Evolutionary conservation across 2,797 vertebrate genomes (phyloP).

Genomic region (Melanotaenia boesemani): DNA sequence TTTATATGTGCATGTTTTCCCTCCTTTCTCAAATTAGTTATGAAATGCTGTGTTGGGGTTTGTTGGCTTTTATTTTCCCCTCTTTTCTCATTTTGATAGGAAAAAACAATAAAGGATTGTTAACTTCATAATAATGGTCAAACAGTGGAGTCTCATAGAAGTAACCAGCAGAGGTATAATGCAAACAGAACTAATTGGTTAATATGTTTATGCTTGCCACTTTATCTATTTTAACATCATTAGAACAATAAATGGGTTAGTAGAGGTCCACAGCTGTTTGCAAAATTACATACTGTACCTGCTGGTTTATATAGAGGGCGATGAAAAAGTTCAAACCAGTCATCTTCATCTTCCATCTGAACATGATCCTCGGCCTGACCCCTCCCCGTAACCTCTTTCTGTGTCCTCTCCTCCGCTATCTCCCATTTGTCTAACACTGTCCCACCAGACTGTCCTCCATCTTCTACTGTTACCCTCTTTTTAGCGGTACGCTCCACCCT

Average conservation of each 20-base stretch:
- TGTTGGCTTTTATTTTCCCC: no score
- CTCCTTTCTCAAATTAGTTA: no score
- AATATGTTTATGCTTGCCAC: slow-evolving; percentile 15
- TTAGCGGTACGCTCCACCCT: slow-evolving; percentile 35
- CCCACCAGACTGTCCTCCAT: slow-evolving; percentile 15
- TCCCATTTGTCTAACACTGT: slow-evolving; percentile 19
- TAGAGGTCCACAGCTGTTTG: slow-evolving; percentile 8
- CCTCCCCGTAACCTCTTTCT: slow-evolving; percentile 17
- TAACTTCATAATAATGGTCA: not conserved
- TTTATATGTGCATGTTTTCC: no score
- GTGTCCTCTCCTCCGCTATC: slow-evolving; percentile 10
- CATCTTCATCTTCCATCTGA: slow-evolving; percentile 52
- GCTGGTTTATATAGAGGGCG: slow-evolving; percentile 47
- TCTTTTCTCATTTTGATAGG: no score
- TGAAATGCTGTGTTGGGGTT: no score
- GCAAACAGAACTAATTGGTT: not conserved
- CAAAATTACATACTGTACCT: slow-evolving; percentile 70
- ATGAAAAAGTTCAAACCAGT: slow-evolving; percentile 76
- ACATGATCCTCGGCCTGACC: slow-evolving; percentile 5
- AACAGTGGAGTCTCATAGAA: not conserved
- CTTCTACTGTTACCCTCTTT: slow-evolving; percentile 49
- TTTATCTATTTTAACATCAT: not conserved
- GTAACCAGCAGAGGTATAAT: not conserved
- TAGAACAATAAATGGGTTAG: slow-evolving; percentile 33
- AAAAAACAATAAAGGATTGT: no score